Conservation (phyloP, 1,140 invertebrate genomes). For the Bacillus rossius region DNA sequence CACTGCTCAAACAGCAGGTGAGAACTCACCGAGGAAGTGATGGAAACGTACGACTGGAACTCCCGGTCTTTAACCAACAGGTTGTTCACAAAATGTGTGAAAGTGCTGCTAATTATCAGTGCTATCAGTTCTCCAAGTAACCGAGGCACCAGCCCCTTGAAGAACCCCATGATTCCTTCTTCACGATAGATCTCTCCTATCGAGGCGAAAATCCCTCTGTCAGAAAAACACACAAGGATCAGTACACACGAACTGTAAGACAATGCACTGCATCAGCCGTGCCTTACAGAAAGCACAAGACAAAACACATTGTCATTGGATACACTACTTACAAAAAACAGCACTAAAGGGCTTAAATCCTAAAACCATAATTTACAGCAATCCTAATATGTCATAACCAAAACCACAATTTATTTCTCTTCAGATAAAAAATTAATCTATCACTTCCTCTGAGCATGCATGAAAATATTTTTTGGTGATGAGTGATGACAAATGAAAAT, state of each 20-base stretch:
- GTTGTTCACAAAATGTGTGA: conserved; percentile 72
- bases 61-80: conserved; percentile 72
- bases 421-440: too few species aligned
- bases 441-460: too few species aligned
- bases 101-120: conserved; percentile 60
- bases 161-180: conserved; percentile 80
- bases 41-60: conserved; percentile 53
- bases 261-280: background rate
- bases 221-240: conserved; percentile 28
- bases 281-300: background rate
- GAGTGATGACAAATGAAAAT: too few species aligned
- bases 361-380: too few species aligned
- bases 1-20: too few species aligned
- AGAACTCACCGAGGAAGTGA: conserved; percentile 34
- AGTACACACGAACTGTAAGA: background rate
- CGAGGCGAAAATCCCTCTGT: conserved; percentile 62
- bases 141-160: conserved; percentile 74
- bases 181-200: conserved; percentile 72
- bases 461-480: too few species aligned
- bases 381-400: too few species aligned
- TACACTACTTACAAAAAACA: too few species aligned
- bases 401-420: too few species aligned
- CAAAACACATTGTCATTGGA: background rate
- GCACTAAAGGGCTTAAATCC: too few species aligned
- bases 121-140: conserved; percentile 71